These are phyloP conservation scores for Channa striata DNA, from an alignment of 2,797 vertebrate genomes.

Conservation along the genomic window DNA sequence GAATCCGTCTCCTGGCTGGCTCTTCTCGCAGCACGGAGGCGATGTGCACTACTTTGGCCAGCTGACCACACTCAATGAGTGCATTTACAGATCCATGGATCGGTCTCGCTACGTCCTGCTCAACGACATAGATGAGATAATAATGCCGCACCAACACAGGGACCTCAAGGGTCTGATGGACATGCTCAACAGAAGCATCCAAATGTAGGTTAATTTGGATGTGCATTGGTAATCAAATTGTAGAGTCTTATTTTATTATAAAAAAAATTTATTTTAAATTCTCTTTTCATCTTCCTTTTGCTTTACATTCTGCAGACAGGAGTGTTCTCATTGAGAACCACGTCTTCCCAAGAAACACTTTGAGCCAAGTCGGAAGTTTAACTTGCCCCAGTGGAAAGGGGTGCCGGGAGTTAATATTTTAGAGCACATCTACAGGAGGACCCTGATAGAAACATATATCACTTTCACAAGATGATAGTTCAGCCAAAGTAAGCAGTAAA, in stretches of 20 bases:
- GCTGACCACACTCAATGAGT: slow-evolving; percentile 76
- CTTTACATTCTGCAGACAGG: slow-evolving; percentile 23
- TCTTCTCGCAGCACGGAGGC: slow-evolving; percentile 16
- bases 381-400: slow-evolving; percentile 58
- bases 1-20: slow-evolving; percentile 59
- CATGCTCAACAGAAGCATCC: slow-evolving; percentile 55
- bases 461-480: slow-evolving; percentile 69
- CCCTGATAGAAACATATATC: background rate
- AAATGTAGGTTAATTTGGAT: slow-evolving; percentile 22
- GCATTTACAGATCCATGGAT: slow-evolving; percentile 79
- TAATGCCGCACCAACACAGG: slow-evolving; percentile 68
- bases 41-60: slow-evolving; percentile 79
- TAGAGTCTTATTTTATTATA: background rate
- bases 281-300: background rate
- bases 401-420: slow-evolving; percentile 76
- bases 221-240: background rate
- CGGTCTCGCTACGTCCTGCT: slow-evolving; percentile 70
- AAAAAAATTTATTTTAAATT: too few relatives aligned
- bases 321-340: slow-evolving; percentile 84
- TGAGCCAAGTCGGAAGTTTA: slow-evolving; percentile 65
- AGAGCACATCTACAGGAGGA: slow-evolving; percentile 72
- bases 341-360: slow-evolving; percentile 77
- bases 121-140: slow-evolving; percentile 80
- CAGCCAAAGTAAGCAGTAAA: slow-evolving; percentile 57
- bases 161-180: slow-evolving; percentile 63